Conservation (phyloP, 2,888 invertebrate species). For the Punctoribates punctum region DNA sequence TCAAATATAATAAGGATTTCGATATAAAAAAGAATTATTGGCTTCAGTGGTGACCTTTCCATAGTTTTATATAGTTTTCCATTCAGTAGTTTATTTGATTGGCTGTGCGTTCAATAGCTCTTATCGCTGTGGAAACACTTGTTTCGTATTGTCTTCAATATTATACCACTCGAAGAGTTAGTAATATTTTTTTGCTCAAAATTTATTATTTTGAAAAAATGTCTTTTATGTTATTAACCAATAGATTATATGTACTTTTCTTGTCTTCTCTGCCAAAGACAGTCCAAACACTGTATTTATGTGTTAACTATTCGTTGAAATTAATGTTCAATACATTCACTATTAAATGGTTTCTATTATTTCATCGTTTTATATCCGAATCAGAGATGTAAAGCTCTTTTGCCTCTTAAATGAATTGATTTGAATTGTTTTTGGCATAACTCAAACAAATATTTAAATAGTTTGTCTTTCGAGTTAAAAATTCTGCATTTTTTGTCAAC, state of each 20-base stretch:
- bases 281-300: background rate
- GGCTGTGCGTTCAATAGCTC: slow-evolving; percentile 20
- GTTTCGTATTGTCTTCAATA: slow-evolving; percentile 19
- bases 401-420: no score
- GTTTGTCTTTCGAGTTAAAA: background rate
- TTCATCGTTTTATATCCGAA: no score
- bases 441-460: background rate
- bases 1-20: slow-evolving; percentile 11
- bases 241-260: background rate
- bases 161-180: slow-evolving; percentile 10
- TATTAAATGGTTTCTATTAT: no score
- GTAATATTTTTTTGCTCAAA: slow-evolving; percentile 1
- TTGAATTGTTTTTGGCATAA: no score
- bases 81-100: slow-evolving; percentile 20
- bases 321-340: background rate
- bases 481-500: background rate
- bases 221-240: slow-evolving; percentile 9
- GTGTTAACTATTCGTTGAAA: background rate
- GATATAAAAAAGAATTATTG: slow-evolving; percentile 5
- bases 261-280: background rate
- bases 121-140: slow-evolving; percentile 34
- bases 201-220: slow-evolving; percentile 6
- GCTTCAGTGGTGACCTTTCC: background rate
- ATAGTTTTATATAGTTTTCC: background rate
- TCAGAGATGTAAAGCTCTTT: no score